Conservation (phyloP, 2,888 invertebrate genomes). For the Sycophila texana region DNA sequence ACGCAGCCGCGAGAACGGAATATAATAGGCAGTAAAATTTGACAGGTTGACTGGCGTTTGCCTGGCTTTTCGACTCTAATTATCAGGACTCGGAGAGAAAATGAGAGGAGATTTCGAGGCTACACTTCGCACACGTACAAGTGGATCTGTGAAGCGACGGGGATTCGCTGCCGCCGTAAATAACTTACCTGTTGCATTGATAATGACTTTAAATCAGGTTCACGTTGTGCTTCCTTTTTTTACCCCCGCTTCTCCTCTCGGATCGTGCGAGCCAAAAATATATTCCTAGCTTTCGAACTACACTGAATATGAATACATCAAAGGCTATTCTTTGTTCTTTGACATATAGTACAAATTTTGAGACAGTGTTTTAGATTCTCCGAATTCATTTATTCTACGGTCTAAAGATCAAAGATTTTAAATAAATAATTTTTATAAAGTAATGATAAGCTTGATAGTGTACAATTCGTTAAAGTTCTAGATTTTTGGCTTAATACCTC, state of each 20-base stretch:
- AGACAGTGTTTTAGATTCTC: too few relatives aligned
- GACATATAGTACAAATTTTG: too few relatives aligned
- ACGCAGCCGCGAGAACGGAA: conserved; percentile 2
- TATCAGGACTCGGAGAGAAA: conserved; percentile 35
- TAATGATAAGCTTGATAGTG: too few relatives aligned
- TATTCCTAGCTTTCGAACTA: not conserved
- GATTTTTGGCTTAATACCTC: too few relatives aligned
- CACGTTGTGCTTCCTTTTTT: not conserved
- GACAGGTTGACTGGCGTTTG: conserved; percentile 52
- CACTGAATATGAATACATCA: too few relatives aligned
- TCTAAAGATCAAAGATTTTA: too few relatives aligned
- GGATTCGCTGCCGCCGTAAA: conserved; percentile 24
- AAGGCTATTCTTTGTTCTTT: too few relatives aligned
- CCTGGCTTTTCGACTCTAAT: conserved; percentile 50
- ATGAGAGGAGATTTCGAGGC: conserved; percentile 29
- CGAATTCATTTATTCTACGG: too few relatives aligned
- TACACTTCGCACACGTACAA: not conserved
- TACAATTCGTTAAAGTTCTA: too few relatives aligned
- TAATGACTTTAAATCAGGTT: conserved; percentile 22
- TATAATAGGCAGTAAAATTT: conserved; percentile 54
- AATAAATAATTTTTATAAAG: too few relatives aligned
- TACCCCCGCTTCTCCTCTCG: not conserved
- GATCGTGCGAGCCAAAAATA: conserved; percentile 12
- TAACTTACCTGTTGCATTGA: conserved; percentile 31
- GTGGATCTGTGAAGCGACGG: not conserved